These are phyloP conservation scores for Crioceris asparagi DNA, from an alignment of 2,888 invertebrate species.

Conservation along the genomic window DNA sequence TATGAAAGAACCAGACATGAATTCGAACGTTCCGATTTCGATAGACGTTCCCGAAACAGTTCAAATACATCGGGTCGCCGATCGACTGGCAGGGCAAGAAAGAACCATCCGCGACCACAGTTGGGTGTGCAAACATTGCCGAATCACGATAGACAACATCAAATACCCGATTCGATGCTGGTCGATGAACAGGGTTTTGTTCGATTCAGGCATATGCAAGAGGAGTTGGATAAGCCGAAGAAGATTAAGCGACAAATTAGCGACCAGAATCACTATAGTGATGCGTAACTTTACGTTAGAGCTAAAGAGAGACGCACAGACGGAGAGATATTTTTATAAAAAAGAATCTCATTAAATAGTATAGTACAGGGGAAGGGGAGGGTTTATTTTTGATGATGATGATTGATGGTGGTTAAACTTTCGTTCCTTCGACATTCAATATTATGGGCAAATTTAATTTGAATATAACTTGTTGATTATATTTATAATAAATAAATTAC, in stretches of 20 bases:
- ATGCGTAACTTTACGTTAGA: conserved; percentile 32
- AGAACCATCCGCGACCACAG: conserved; percentile 40
- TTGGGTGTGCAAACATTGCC: conserved; percentile 48
- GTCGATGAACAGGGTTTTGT: conserved; percentile 88
- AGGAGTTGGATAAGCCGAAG: conserved; percentile 27
- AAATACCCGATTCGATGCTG: conserved; percentile 56
- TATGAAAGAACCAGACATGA: conserved; percentile 41
- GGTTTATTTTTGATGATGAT: no score
- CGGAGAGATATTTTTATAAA: conserved; percentile 25
- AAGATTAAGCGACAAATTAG: conserved; percentile 28
- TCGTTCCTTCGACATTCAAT: no score
- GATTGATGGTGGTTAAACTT: no score
- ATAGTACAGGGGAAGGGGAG: no score
- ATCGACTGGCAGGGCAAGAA: conserved; percentile 34
- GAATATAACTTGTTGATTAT: no score
- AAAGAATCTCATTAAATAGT: no score
- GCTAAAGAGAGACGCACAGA: conserved; percentile 25
- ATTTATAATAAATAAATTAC: no score
- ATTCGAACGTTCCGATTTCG: conserved; percentile 50
- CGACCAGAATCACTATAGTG: conserved; percentile 35
- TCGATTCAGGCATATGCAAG: conserved; percentile 60
- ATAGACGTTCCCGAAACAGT: conserved; percentile 35
- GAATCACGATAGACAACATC: conserved; percentile 45
- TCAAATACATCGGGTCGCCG: conserved; percentile 36
- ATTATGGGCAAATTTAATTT: no score